Evolutionary conservation across 2,797 vertebrate genomes (phyloP), one percentile per base, ranked within the genome.

Genomic region (Scolopax rusticola): DNA sequence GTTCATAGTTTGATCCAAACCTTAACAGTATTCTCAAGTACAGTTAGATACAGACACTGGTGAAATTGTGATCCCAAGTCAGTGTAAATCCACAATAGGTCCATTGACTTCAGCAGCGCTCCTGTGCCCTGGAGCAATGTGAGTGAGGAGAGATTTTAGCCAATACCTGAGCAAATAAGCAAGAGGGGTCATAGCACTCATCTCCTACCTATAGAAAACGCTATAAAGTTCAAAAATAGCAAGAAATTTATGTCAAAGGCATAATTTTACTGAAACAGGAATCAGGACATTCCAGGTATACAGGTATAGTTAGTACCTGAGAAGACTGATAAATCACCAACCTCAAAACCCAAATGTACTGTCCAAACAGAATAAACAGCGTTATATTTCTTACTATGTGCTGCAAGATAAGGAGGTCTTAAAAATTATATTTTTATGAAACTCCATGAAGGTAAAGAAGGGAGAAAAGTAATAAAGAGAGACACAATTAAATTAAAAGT

Each of bases 401-500:
- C 50, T 90, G 32, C 53, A 91, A 81, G 71, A 83, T 79, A 89
- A 90, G 45, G 59, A 88, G 16, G 50, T 93, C 93, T 86, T 89
- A 90, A 95, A 95, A 97, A 84, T 79, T 71, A 48, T 71, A 56
- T 84, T 93, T 96, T 94, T 93, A 75, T 84, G 75, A 95, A 95
- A 21, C 51, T 84, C 15, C 25, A n/a, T 76, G 84, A 92, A 95
- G 61, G 38, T 85, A 90, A 95, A 93, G 64, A 70, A 86, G 70
- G 38, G 16, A 20, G 2, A 57, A 95, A 90, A 90, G 73, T 96
- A 94, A 90, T 96, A 97, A 65, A 89, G 82, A 76, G 53, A 94
- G 73, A 84, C 28, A 33, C 64, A 86, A 93, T 96, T 93, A 96
- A 97, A 94, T 96, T 86, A 93, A 93, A 95, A 95, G 61, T 91